Base-by-base conservation (phyloP, 1,140 invertebrate genomes). In the Asobara japonica region DNA sequence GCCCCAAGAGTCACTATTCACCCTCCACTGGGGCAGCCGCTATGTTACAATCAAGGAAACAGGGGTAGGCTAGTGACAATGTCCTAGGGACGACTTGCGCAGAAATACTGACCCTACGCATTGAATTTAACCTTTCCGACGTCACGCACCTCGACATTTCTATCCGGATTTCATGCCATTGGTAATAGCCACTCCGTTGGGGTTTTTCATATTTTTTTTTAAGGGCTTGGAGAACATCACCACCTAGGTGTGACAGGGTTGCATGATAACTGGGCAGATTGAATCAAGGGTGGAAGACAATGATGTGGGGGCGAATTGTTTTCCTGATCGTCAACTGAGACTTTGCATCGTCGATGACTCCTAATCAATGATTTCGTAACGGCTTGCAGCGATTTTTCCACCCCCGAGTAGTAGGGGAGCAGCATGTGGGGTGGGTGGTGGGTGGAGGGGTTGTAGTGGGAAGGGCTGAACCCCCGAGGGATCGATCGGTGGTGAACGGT, bases 51-150 rank as follows among this genome's bases (percentile, higher is more conserved):
- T 33, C 65, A 61, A 68, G 56, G 64, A 45, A 68, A 27, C 29
- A 38, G 36, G 22, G n/a, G 22, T 31, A 38, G n/a, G 29, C 29
- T 16, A 0, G 7, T 41, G n/a, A 61, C 13, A 16, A 16, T 16
- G n/a, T 45, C 41, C 10, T 48, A 13, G 25, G 10, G 0, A 66
- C 31, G 69, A 71, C 65, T 51, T 61, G 51, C 48, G 30, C 67
- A 66, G 30, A 27, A 73, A 45, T 74, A 81, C 79, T 80, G 75
- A 80, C 77, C 79, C 76, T 72, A 60, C 73, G 60, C 74, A 79
- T 69, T 77, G 82, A 74, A 73, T 84, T 83, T 84, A 84, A 81
- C 82, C 84, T 76, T 84, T 83, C 74, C 79, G 76, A 86, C 84
- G 83, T 87, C 84, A 86, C 79, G 76, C 78, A 69, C 48, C 77